Evolutionary conservation across 1,140 invertebrate species (phyloP).

Genomic region (Heliconius eleuchia): DNA sequence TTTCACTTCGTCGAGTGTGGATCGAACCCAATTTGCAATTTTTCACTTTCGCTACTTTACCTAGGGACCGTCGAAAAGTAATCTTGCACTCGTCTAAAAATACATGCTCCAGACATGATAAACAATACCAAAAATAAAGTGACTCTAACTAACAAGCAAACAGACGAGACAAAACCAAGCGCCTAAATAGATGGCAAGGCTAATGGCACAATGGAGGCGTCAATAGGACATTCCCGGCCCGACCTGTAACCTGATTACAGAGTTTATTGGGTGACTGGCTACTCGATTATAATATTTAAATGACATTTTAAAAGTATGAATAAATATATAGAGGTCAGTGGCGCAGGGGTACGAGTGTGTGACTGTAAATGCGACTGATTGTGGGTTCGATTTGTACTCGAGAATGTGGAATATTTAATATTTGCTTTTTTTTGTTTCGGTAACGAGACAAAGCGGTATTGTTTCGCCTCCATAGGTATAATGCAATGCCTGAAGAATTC

Average conservation of each 20-base stretch:
- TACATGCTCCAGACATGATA: neutral
- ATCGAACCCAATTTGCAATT: too few relatives aligned
- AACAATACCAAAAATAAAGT: conserved; percentile 37
- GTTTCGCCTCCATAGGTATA: too few relatives aligned
- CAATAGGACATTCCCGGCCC: conserved; percentile 64
- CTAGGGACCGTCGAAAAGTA: too few relatives aligned
- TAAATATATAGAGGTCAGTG: neutral
- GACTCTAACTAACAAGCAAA: conserved; percentile 49
- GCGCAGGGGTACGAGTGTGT: too few relatives aligned
- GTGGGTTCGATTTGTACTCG: too few relatives aligned
- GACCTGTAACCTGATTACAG: conserved; percentile 71
- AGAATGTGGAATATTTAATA: too few relatives aligned
- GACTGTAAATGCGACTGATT: too few relatives aligned
- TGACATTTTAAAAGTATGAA: neutral
- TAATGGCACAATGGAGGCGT: conserved; percentile 69
- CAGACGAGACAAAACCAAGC: conserved; percentile 47
- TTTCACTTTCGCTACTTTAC: too few relatives aligned
- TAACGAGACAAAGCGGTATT: too few relatives aligned
- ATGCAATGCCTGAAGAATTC: too few relatives aligned
- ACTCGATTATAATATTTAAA: conserved; percentile 37
- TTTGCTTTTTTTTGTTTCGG: too few relatives aligned
- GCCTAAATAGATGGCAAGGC: conserved; percentile 72
- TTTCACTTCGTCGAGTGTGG: too few relatives aligned
- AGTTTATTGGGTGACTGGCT: conserved; percentile 47
- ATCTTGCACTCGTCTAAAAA: neutral